Conservation (phyloP, 2,113 vertebrate species). For the Albula goreensis region DNA sequence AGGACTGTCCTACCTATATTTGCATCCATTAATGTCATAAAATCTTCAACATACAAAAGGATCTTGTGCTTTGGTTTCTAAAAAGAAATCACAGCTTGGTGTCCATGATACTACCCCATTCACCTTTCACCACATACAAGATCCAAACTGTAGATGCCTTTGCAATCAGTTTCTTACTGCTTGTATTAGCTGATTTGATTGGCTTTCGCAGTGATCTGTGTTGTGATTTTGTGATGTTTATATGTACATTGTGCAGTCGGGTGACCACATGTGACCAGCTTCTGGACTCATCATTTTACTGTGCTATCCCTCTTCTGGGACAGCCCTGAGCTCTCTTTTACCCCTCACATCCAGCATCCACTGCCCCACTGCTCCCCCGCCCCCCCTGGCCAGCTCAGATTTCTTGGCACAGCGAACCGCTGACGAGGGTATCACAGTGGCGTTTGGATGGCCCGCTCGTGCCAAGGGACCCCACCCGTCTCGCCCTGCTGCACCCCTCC, state of each 20-base stretch:
- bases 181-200: background rate
- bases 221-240: background rate
- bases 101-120: background rate
- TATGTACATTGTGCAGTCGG: background rate
- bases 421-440: constrained; percentile 41
- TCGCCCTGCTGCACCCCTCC: background rate
- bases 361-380: background rate
- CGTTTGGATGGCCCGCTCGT: constrained; percentile 33
- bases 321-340: background rate
- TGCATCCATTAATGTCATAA: no score
- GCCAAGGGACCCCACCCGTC: constrained; percentile 14
- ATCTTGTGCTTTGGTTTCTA: background rate
- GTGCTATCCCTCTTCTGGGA: background rate
- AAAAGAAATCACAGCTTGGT: background rate
- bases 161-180: background rate
- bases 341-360: background rate
- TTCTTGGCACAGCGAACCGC: constrained; percentile 52
- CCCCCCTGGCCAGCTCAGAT: constrained; percentile 34
- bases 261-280: background rate
- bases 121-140: background rate
- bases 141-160: background rate
- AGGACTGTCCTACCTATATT: no score
- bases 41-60: background rate
- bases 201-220: background rate
- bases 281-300: background rate